Percentiles rank a stretch among this genome's conserved stretches.
These are phyloP conservation scores for Chaetodon trifasciatus DNA, from an alignment of 2,797 vertebrate species.

Conservation along the genomic window DNA sequence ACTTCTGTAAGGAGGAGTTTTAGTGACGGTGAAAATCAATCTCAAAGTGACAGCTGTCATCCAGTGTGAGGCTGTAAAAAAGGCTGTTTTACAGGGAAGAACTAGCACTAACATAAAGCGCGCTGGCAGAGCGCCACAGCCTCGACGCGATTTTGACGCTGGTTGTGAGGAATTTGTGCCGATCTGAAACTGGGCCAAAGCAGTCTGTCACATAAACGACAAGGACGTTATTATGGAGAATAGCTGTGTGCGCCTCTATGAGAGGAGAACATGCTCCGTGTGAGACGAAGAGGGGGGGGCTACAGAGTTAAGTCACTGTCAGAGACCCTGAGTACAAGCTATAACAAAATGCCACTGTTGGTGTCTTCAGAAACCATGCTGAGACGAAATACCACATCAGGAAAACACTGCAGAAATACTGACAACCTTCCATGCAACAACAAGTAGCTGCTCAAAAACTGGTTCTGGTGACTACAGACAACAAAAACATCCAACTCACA, in stretches of 20 bases:
- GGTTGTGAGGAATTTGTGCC: slow-evolving; percentile 10
- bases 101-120: not conserved
- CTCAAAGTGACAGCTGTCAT: not conserved
- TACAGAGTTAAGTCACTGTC: not conserved
- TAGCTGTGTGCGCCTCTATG: not conserved
- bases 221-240: slow-evolving; percentile 25
- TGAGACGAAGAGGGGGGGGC: not conserved
- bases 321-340: not conserved
- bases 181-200: slow-evolving; percentile 24
- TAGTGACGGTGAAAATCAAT: too few relatives aligned
- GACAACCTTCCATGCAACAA: too few relatives aligned
- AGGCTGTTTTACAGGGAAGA: not conserved
- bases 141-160: slow-evolving; percentile 1
- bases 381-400: not conserved
- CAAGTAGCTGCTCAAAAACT: not conserved
- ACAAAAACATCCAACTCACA: too few relatives aligned
- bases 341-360: not conserved
- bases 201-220: slow-evolving; percentile 15
- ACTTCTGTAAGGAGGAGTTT: not conserved
- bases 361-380: not conserved
- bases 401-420: too few relatives aligned
- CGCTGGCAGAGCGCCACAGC: slow-evolving; percentile 4
- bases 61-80: not conserved
- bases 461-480: not conserved
- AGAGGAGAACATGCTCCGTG: not conserved